phyloP scores from a whole-genome alignment of 2,797 vertebrate genomes.

The Schizopygopsis pylzovi region DNA sequence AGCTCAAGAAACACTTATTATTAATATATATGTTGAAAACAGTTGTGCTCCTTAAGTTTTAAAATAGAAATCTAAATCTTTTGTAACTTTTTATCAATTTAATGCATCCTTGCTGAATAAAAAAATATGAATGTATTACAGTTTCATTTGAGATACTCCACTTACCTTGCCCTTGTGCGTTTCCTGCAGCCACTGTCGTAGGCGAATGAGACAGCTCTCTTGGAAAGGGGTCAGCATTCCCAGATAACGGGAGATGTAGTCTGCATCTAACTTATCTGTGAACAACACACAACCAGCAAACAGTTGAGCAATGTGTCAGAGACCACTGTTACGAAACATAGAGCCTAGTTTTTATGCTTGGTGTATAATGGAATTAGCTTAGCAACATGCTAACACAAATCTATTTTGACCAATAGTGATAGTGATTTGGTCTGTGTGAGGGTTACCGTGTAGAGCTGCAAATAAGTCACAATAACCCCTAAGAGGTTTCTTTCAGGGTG shows the following conservation, averaged over 20 bases:
- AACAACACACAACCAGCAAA: conserved; percentile 48
- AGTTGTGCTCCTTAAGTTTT: too few species aligned
- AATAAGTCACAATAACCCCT: background rate
- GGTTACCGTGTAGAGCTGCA: background rate
- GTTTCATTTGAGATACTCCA: background rate
- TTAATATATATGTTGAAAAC: too few species aligned
- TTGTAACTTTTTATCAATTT: too few species aligned
- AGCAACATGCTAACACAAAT: background rate
- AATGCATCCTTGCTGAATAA: background rate
- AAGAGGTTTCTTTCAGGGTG: background rate
- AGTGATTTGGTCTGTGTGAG: background rate
- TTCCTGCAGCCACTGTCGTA: conserved; percentile 94
- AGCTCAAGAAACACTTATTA: background rate
- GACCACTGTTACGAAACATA: background rate
- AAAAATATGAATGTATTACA: background rate
- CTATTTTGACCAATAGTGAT: background rate
- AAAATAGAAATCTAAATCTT: too few species aligned
- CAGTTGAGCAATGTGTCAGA: background rate
- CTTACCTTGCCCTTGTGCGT: conserved; percentile 93
- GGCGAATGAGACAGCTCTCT: conserved; percentile 93
- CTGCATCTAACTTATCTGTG: conserved; percentile 90
- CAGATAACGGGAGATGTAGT: conserved; percentile 94
- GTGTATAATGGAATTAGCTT: background rate
- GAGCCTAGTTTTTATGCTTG: background rate
- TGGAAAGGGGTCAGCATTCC: conserved; percentile 93